Conservation (phyloP, 2,797 vertebrate genomes). For the Zalophus californianus region DNA sequence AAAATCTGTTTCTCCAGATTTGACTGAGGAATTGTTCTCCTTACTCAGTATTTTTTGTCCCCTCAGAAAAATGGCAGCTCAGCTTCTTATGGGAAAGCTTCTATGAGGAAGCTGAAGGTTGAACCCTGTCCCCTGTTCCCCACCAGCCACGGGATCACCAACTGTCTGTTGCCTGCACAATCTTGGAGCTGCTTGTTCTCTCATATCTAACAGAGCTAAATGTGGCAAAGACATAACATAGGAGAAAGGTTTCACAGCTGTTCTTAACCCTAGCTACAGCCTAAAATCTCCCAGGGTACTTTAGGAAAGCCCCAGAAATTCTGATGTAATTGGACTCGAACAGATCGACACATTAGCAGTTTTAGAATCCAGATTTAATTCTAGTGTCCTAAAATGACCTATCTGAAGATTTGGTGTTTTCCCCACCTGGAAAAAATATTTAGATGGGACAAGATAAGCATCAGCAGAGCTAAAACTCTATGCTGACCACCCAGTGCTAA, state of each 20-base stretch:
- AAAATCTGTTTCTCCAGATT: neutral
- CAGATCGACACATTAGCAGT: neutral
- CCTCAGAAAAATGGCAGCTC: neutral
- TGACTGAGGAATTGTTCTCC: neutral
- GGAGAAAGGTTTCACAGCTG: neutral
- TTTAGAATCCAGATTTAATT: neutral
- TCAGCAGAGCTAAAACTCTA: neutral
- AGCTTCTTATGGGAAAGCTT: neutral
- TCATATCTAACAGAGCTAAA: neutral
- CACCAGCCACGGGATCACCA: neutral
- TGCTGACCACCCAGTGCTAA: neutral
- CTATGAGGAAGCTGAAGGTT: neutral
- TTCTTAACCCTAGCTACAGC: neutral
- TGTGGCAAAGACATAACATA: neutral
- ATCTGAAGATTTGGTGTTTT: neutral
- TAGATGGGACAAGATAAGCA: neutral
- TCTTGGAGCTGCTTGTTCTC: neutral
- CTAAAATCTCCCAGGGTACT: neutral
- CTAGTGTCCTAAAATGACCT: neutral
- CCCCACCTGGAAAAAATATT: neutral
- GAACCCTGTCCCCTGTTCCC: fast-evolving
- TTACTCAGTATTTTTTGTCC: neutral
- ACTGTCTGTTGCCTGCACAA: neutral
- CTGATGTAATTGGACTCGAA: neutral
- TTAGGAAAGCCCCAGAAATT: neutral